A percentile compares a stretch with the other conserved stretches of the same genome.
Conservation (phyloP, 2,113 vertebrate species). For the Deroptyus accipitrinus region DNA sequence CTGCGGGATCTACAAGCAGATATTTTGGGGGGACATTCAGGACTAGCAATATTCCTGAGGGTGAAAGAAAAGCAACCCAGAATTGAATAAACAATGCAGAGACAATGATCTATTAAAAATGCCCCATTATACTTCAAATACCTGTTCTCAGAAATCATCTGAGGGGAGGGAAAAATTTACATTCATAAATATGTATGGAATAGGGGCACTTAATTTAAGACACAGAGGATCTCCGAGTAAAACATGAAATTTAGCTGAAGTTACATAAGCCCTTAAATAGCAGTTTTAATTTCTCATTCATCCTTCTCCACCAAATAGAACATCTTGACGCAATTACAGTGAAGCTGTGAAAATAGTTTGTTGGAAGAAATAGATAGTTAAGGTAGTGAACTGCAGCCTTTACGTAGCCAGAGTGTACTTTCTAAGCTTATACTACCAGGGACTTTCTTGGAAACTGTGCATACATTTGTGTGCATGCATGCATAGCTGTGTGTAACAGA, state of each 20-base stretch:
- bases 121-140: background rate
- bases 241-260: background rate
- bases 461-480: background rate
- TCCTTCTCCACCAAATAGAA: background rate
- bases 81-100: background rate
- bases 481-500: background rate
- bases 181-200: background rate
- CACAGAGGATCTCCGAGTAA: background rate
- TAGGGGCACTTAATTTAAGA: background rate
- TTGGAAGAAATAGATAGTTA: background rate
- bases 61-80: background rate
- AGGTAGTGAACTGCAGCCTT: background rate
- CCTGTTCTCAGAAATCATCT: background rate
- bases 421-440: background rate
- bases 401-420: background rate
- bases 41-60: background rate
- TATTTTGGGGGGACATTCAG: background rate
- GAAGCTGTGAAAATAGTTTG: background rate
- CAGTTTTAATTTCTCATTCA: background rate
- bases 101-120: background rate
- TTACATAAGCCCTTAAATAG: background rate
- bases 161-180: background rate
- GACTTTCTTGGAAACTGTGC: background rate
- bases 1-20: background rate
- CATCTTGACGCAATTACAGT: background rate